These are phyloP conservation scores for Argopecten irradians DNA, from an alignment of 1,140 invertebrate species.

Conservation along the genomic window DNA sequence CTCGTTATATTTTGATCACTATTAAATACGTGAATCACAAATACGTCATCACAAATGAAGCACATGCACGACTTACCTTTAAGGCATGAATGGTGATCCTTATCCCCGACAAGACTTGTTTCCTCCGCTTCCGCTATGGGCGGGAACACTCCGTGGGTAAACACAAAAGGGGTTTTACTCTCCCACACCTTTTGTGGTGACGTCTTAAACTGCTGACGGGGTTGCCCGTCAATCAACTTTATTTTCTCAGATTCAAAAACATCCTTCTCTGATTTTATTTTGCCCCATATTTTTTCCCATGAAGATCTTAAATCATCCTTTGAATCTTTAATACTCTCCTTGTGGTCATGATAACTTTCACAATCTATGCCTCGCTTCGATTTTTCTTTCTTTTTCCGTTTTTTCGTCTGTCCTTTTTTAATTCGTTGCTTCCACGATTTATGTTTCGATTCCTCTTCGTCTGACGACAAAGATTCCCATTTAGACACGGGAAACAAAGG, in stretches of 20 bases:
- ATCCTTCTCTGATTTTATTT: not conserved
- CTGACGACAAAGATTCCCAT: not conserved
- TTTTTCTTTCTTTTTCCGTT: slow-evolving; percentile 8
- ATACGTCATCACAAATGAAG: too few relatives aligned
- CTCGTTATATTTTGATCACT: too few relatives aligned
- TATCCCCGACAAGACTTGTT: not conserved
- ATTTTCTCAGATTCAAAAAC: not conserved
- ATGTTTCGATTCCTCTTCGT: not conserved
- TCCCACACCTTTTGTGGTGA: not conserved
- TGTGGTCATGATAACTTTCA: not conserved
- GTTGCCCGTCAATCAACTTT: not conserved
- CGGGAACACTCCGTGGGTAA: not conserved
- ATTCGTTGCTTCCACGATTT: not conserved
- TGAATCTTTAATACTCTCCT: not conserved
- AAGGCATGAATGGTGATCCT: not conserved
- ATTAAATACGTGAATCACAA: too few relatives aligned
- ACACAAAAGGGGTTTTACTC: not conserved
- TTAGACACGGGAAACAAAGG: not conserved
- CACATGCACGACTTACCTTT: not conserved
- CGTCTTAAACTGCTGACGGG: not conserved
- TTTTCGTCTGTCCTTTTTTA: not conserved
- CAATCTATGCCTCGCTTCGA: not conserved
- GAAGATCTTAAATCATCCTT: not conserved
- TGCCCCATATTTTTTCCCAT: not conserved
- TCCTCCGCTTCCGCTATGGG: not conserved